phyloP scores from a whole-genome alignment of 2,797 vertebrate genomes.

The Urophycis tenuis region DNA sequence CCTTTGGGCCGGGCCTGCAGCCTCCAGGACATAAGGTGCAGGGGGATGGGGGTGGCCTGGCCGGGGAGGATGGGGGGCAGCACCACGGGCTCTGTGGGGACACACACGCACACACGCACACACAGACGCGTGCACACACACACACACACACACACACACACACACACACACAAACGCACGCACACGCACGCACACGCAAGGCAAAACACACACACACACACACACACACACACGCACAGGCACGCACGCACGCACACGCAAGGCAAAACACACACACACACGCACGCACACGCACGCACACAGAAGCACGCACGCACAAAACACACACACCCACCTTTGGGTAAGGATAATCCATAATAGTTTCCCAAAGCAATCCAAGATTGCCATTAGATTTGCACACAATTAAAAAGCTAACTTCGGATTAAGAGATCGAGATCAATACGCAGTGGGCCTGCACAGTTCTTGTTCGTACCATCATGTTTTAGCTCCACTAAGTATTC shows the following conservation, averaged over 20 bases:
- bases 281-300: not conserved
- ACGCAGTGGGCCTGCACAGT: too few relatives aligned
- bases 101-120: not conserved
- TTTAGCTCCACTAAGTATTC: too few relatives aligned
- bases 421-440: too few relatives aligned
- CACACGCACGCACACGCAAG: too few relatives aligned
- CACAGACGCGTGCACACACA: not conserved
- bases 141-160: not conserved
- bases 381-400: too few relatives aligned
- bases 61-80: slow-evolving; percentile 88
- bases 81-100: slow-evolving; percentile 83
- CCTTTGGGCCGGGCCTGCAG: slow-evolving; percentile 92
- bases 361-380: too few relatives aligned
- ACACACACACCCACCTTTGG: not conserved
- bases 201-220: too few relatives aligned
- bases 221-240: not conserved
- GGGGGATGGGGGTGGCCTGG: slow-evolving; percentile 83
- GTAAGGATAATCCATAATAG: not conserved
- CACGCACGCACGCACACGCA: not conserved
- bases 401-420: too few relatives aligned
- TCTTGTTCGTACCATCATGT: too few relatives aligned
- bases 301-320: too few relatives aligned
- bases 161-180: slow-evolving; percentile 13
- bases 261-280: slow-evolving; percentile 14
- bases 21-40: slow-evolving; percentile 94